These are phyloP conservation scores for Caracal caracal DNA, from an alignment of 2,113 vertebrate species.

Conservation along the genomic window DNA sequence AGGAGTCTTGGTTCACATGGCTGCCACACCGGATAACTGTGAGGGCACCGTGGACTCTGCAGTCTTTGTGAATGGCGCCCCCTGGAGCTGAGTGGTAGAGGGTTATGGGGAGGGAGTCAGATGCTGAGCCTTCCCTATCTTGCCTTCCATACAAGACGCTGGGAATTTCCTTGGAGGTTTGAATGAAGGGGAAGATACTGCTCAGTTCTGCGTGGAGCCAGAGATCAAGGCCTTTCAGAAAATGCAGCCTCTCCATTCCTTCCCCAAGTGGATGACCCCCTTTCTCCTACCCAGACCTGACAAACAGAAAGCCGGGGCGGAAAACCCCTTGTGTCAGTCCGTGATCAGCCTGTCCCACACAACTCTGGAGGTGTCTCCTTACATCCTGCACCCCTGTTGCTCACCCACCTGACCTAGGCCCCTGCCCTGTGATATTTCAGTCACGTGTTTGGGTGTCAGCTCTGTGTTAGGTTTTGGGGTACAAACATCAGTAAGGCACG, in stretches of 20 bases:
- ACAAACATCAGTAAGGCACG: background rate
- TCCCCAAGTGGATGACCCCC: background rate
- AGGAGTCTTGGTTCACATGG: background rate
- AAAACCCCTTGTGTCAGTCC: background rate
- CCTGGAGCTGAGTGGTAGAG: background rate
- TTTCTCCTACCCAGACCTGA: background rate
- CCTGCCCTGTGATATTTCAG: background rate
- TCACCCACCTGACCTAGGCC: background rate
- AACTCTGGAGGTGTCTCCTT: background rate
- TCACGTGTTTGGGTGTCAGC: background rate
- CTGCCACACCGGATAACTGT: background rate
- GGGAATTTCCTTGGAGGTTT: background rate
- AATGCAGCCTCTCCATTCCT: background rate
- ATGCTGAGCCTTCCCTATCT: background rate
- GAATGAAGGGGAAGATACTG: background rate
- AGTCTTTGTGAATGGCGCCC: background rate
- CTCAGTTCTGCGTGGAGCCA: background rate
- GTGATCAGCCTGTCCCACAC: background rate
- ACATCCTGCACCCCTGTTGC: background rate
- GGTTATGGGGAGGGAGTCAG: fast-evolving
- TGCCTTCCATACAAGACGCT: background rate
- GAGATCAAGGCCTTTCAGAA: background rate
- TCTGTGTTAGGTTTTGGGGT: background rate
- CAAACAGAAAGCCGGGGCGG: background rate
- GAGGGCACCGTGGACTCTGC: background rate